Evolutionary conservation across 2,797 vertebrate genomes (phyloP), one percentile per base, ranked within the genome.

Genomic region (Rhinella marina): DNA sequence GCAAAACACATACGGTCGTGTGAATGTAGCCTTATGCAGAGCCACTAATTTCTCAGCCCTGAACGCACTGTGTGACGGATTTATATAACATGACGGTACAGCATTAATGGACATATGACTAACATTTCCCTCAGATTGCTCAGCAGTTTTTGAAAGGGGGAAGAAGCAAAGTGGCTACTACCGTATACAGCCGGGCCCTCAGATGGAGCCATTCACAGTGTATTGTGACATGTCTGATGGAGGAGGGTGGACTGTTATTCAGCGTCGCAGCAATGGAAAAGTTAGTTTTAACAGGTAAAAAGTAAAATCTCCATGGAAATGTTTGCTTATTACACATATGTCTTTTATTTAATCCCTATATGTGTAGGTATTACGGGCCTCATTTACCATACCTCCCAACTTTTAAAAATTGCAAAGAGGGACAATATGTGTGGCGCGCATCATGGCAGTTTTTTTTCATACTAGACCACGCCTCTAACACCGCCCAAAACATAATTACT

Each of bases 141-240:
- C 97, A 0, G 94, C 95, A 14, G 90, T 98, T 64, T 97, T 94
- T 84, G 95, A 95, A 79, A 93, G 94, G 89, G 93, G 92, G 77
- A 95, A 88, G 89, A 93, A 93, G 54, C 64, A 90, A 1, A 97
- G 91, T 0, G 97, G 97, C 54, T 98, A 96, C 92, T 98, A 97
- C 90, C 93, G 96, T 48, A 93, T 98, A 90, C 93, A 93, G 90
- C 97, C 97, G 27, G 92, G 92, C 87, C 52, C 86, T 1, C 91
- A 94, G 0, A 91, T 32, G 68, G 97, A 98, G 66, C 97, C 97
- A 0, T 94, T 98, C 89, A 92, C 97, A 90, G 96, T 92, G 0
- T 98, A 96, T 91, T 98, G 97, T 80, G 97, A 98, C 90, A 98
- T 98, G 97, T 93, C 96, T 1, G 96, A 97, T 0, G 97, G 97